These are phyloP conservation scores for Cyprichromis sp. DNA, from an alignment of 2,113 vertebrate genomes.

Conservation along the genomic window DNA sequence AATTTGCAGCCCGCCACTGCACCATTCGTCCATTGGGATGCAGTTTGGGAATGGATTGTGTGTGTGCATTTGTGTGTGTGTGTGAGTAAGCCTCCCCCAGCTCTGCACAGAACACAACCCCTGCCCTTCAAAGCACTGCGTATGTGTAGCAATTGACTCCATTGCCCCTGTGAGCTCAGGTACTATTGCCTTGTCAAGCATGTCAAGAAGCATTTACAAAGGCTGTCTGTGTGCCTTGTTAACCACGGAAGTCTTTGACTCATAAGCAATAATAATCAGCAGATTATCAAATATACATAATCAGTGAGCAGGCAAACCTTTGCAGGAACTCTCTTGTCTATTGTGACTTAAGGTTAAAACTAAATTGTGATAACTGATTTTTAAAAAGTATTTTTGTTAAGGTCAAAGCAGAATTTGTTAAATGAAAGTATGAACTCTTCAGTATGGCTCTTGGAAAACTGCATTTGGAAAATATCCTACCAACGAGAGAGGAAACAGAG, in stretches of 20 bases:
- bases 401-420: not conserved
- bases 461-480: not conserved
- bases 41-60: constrained; percentile 1
- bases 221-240: not conserved
- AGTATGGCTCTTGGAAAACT: not conserved
- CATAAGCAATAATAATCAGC: not conserved
- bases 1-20: not conserved
- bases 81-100: not conserved
- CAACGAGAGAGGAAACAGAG: not conserved
- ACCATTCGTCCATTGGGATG: constrained; percentile 22
- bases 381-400: not conserved
- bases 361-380: not conserved
- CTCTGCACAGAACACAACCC: constrained; percentile 14
- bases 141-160: constrained; percentile 64
- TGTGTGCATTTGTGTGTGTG: not conserved
- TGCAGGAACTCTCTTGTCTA: not conserved
- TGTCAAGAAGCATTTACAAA: constrained; percentile 36
- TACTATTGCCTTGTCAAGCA: constrained; percentile 51
- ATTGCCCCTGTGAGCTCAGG: constrained; percentile 54
- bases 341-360: not conserved
- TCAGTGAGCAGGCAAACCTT: not conserved
- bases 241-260: not conserved
- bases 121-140: constrained; percentile 44
- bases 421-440: not conserved
- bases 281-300: not conserved